Evolutionary conservation across 2,888 invertebrate genomes (phyloP), one percentile per base, ranked within the genome.

Genomic region (Leucozona laternaria): DNA sequence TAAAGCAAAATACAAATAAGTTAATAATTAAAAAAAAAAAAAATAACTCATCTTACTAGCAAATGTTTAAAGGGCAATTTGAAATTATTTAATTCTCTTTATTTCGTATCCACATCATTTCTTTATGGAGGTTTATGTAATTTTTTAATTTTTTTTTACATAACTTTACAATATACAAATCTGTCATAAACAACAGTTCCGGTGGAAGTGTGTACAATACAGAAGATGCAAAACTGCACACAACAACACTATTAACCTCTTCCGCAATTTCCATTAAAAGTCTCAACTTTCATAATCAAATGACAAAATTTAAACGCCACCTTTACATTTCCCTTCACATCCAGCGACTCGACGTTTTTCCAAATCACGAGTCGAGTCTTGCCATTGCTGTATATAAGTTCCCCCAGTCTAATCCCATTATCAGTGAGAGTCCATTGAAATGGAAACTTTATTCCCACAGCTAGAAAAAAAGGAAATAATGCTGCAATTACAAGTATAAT

Each of bases 381-480:
- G 15, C n/a, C 0, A 25, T 37, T 25, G 6, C 31, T 0, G 8
- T n/a, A n/a, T n/a, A n/a, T n/a, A 4, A 8, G 31, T 31, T 50
- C 31, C 34, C 11, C 68, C 13, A 60, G 40, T 22, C 13, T 37
- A 62, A 64, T 76, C 13, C 43, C 37, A 37, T 34, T 55, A 45
- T 37, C 17, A 37, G 50, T 34, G 8, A 57, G 20, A 71, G 53
- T 64, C 81, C 64, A 81, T 81, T 81, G 50, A 79, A 68, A 70
- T 73, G 78, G 68, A 83, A 79, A 75, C 40, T 62, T 22, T 64
- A 75, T 75, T 83, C 79, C 79, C 73, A 79, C 70, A 73, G 48
- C 28, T 73, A n/a, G n/a, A 70, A 64, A 53, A 57, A 62, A 37
- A 50, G 48, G 64, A 71, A 76, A 58, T 73, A 31, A 75, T 79